Base-by-base conservation (phyloP, 2,797 vertebrate species). In the Poeciliopsis paucimaculata region DNA sequence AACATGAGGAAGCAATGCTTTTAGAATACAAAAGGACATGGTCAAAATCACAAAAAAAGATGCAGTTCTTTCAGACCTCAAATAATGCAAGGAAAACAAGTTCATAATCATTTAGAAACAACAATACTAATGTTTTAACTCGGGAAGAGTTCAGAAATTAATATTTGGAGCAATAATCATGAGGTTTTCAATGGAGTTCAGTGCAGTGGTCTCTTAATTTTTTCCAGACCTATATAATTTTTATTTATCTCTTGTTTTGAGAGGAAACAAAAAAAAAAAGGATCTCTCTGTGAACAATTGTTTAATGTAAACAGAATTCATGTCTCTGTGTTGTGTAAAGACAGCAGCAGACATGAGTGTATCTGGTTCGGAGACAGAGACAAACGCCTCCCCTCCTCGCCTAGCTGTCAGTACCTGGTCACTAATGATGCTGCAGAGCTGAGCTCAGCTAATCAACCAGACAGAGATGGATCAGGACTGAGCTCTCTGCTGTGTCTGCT, bases 391-490 rank as follows among this genome's bases (percentile, higher is more conserved):
- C 72, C 47, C 92, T 68, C 73, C 49, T 76, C 78, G 79, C 84
- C 82, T 83, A 77, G 77, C 86, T 92, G 88, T 93, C 89, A 91
- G 91, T 91, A 90, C 84, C 92, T 90, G 91, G 92, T 86, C 92
- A 88, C 89, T 95, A 95, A 95, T 89, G 91, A 91, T 89, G 87
- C 89, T 77, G 90, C 88, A 85, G 83, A 73, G 91, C 94, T 95
- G 95, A 95, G 93, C 91, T 92, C 93, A 94, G 94, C 94, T 91
- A 89, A 91, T 90, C 88, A 87, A 77, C 75, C 88, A 75, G 94
- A 94, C 95, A 93, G 90, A 94, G 95, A 95, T 93, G 88, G 90
- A 95, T 94, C 90, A 86, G 89, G 85, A 87, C 68, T 73, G 81
- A 43, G 49, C 68, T 45, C 73, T 87, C 82, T 88, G 84, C 89